phyloP scores from a whole-genome alignment of 2,797 vertebrate species.

The Arremon brunneinucha region DNA sequence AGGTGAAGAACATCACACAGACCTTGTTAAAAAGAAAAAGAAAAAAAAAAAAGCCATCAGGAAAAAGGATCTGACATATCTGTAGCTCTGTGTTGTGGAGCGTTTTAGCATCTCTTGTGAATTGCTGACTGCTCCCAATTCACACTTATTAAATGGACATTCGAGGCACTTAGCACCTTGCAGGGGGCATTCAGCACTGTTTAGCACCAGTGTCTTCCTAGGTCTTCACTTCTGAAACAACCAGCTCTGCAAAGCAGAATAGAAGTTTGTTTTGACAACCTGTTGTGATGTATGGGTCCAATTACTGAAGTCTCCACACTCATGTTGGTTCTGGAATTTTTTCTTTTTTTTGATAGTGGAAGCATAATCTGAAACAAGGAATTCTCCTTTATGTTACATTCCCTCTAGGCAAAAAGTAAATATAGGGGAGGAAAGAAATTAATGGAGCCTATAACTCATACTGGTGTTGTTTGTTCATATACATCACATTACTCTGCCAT shows the following conservation, averaged over 20 bases:
- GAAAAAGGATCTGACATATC: neutral
- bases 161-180: constrained; percentile 41
- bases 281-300: constrained; percentile 15
- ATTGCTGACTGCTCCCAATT: constrained; percentile 28
- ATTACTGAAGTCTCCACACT: constrained; percentile 18
- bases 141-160: constrained; percentile 20
- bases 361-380: constrained; percentile 17
- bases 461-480: neutral
- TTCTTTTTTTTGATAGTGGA: neutral
- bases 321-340: neutral
- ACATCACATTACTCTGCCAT: neutral
- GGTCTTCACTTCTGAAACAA: neutral
- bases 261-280: constrained; percentile 31
- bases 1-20: neutral
- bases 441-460: constrained; percentile 34
- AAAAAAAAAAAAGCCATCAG: neutral
- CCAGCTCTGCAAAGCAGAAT: neutral
- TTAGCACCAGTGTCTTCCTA: neutral
- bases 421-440: constrained; percentile 10
- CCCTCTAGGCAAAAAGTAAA: constrained; percentile 16
- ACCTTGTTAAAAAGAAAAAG: neutral
- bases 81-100: neutral
- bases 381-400: constrained; percentile 9
- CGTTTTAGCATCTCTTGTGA: neutral
- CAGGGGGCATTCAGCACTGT: neutral